Base-by-base conservation (phyloP, 2,888 invertebrate species). In the Tridacna gigas region DNA sequence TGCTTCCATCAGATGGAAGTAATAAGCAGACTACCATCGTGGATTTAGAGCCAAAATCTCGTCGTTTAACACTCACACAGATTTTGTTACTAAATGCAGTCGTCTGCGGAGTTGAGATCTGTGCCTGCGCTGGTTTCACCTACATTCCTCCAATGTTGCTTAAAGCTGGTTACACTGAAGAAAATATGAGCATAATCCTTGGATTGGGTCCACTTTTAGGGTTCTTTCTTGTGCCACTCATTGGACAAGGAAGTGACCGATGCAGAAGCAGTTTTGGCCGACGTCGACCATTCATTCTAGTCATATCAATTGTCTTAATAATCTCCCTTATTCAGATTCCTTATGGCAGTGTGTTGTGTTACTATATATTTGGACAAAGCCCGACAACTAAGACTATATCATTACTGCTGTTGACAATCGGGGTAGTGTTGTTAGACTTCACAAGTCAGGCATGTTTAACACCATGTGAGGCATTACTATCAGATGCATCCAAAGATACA, bases 401-500 rank as follows among this genome's bases (percentile, higher is more conserved):
- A 3, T 77, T 94, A 11, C 47, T 85, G n/a, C 79, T 92, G 48
- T 84, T 95, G 37, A 92, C 93, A 0, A 25, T 98, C 7, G 99
- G 99, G 12, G 98, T 98, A 0, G 98, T 98, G 45, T 95, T 99
- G 61, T 95, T 99, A 86, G 99, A 99, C 95, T 99, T 99, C 94
- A 98, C 98, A 92, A 98, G 98, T 0, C 99, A 99, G 94, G 98
- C 98, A 47, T 98, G 98, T 91, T 98, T 99, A 94, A 98, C 98
- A 93, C 99, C 99, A 0, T 97, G 98, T 0, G 96, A 99, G 89
- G 98, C 99, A 66, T 98, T 98, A 95, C 96, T 99, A 0, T 96
- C 99, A 37, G 99, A 99, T 94, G 97, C 98, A 75, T 98, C 98
- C 80, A 95, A 97, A 89, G 97, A 90, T n/a, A 92, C 98, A 95